Evolutionary conservation across 2,888 invertebrate genomes (phyloP).

Genomic region (Pammene aurita): DNA sequence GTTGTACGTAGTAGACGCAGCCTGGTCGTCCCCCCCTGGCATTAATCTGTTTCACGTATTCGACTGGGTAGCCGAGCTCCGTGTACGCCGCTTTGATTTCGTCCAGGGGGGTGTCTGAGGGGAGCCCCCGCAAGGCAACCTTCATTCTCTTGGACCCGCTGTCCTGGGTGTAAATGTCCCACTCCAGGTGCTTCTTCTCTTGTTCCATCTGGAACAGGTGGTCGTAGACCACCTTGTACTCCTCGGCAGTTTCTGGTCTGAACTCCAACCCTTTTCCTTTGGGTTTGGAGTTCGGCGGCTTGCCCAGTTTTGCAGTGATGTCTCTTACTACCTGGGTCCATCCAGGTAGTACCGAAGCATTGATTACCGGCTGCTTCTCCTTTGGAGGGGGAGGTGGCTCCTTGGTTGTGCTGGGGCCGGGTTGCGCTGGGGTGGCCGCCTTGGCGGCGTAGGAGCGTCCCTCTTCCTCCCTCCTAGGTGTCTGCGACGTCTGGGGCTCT

Average conservation of each 20-base stretch:
- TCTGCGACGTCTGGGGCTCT: too few species aligned
- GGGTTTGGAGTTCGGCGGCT: background rate
- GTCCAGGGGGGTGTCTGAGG: background rate
- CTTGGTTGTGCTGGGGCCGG: too few species aligned
- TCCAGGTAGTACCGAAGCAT: background rate
- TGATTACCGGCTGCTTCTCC: background rate
- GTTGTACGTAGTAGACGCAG: slow-evolving; percentile 3
- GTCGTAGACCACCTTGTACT: background rate
- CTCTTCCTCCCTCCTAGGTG: too few species aligned
- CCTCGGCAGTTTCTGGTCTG: background rate
- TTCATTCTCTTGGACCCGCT: background rate
- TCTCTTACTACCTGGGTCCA: background rate
- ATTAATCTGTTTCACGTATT: background rate
- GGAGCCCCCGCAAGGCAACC: background rate
- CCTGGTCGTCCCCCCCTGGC: background rate
- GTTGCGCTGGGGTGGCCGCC: too few species aligned
- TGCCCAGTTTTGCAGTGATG: background rate
- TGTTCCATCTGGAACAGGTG: background rate
- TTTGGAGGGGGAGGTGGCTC: too few species aligned
- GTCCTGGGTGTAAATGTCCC: background rate
- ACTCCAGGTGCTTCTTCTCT: background rate
- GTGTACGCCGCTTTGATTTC: background rate
- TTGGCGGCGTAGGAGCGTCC: too few species aligned
- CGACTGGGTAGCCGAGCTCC: background rate
- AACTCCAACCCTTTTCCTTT: background rate